Percentiles rank a stretch among this genome's conserved stretches.
Evolutionary conservation across 2,888 invertebrate species (phyloP).

Genomic region (Drosophila eohydei): DNA sequence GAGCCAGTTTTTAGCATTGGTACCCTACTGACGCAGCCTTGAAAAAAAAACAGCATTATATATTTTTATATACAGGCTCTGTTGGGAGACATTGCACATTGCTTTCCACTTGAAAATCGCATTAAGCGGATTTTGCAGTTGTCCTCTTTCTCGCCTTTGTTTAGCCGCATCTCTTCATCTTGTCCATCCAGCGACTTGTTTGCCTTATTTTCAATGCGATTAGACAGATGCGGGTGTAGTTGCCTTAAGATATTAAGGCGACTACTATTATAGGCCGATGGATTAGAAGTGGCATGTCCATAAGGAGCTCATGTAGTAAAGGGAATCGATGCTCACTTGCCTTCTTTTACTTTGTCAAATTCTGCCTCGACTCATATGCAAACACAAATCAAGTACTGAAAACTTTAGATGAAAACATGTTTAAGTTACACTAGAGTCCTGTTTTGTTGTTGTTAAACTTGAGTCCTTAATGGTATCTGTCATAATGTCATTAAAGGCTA

Average conservation of each 20-base stretch:
- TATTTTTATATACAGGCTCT: slow-evolving; percentile 3
- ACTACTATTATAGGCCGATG: slow-evolving; percentile 43
- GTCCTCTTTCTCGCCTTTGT: slow-evolving; percentile 58
- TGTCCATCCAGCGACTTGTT: slow-evolving; percentile 39
- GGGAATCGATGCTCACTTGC: not conserved
- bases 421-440: slow-evolving; percentile 29
- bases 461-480: slow-evolving; percentile 49
- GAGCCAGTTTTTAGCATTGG: slow-evolving; percentile 66
- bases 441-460: slow-evolving; percentile 15
- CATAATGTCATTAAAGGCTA: slow-evolving; percentile 64
- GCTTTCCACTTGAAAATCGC: slow-evolving; percentile 76
- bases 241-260: slow-evolving; percentile 27
- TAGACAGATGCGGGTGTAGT: slow-evolving; percentile 36
- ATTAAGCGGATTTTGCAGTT: slow-evolving; percentile 63
- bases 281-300: slow-evolving; percentile 47
- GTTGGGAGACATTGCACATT: slow-evolving; percentile 42
- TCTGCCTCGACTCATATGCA: slow-evolving; percentile 26
- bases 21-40: slow-evolving; percentile 53
- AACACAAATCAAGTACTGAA: slow-evolving; percentile 38
- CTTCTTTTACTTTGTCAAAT: slow-evolving; percentile 8
- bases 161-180: slow-evolving; percentile 37
- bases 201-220: slow-evolving; percentile 45
- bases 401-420: slow-evolving; percentile 36
- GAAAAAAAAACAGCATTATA: slow-evolving; percentile 46
- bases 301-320: not conserved